These are phyloP conservation scores for Drosophila tripunctata DNA, from an alignment of 2,888 invertebrate genomes.

Conservation along the genomic window DNA sequence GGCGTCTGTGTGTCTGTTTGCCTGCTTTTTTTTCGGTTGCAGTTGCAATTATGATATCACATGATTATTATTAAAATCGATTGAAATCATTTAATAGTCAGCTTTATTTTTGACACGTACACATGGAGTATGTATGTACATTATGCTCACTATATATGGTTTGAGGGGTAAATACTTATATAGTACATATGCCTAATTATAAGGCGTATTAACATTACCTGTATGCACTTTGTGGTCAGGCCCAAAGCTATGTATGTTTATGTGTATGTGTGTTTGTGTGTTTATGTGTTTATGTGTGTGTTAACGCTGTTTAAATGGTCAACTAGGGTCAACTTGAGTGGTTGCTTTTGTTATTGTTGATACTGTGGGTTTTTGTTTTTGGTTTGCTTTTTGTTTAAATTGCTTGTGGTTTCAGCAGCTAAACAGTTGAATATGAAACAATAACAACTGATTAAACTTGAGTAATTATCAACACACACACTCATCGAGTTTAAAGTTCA, in stretches of 20 bases:
- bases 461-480: conserved; percentile 12
- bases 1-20: too few relatives aligned
- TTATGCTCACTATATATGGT: too few relatives aligned
- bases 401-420: conserved; percentile 3
- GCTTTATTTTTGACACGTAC: conserved; percentile 13
- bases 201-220: conserved; percentile 41
- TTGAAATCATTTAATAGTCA: not conserved
- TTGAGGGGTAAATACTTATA: not conserved
- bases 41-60: conserved; percentile 13
- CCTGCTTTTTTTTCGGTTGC: not conserved
- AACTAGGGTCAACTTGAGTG: not conserved
- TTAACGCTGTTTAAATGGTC: not conserved
- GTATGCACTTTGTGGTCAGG: conserved; percentile 24
- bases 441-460: conserved; percentile 22
- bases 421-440: conserved; percentile 28
- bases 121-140: not conserved
- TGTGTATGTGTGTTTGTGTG: not conserved
- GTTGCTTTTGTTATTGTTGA: conserved; percentile 1
- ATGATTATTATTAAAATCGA: conserved; percentile 6
- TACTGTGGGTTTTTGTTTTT: not conserved
- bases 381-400: not conserved
- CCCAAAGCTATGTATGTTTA: conserved; percentile 6
- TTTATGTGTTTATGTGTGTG: not conserved
- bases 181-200: conserved; percentile 22
- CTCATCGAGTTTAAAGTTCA: not conserved